Evolutionary conservation across 1,140 invertebrate species (phyloP), one percentile per base, ranked within the genome.

Genomic region (Nixonia krombeini): DNA sequence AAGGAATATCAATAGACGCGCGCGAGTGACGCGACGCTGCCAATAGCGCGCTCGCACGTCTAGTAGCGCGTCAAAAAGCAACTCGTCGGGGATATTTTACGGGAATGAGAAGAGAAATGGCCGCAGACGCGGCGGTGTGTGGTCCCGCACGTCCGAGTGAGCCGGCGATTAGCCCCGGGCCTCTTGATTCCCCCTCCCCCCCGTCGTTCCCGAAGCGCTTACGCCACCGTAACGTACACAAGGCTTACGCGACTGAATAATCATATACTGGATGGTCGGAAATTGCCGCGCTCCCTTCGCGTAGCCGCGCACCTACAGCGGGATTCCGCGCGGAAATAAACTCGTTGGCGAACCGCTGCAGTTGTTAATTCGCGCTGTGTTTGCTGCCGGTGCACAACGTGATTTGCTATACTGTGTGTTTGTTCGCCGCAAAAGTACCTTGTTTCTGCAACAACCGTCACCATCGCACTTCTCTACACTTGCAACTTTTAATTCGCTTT

Each of bases 101-200:
- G 44, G 51, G 50, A 68, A 67, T 50, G 49, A 68, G 59, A 70
- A 57, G 62, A 65, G 57, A 64, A 65, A 69, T 62, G 61, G 31
- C 45, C 57, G 65, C 49, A 53, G 38, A 70, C 51, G 62, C 53
- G 13, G 0, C 49, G 66, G 62, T 66, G 72, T 71, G 63, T 70
- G 57, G 57, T 66, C 63, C 42, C 50, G 51, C 69, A 66, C 63
- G 69, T 74, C 61, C 52, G 50, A 63, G 53, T 52, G 61, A 56
- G 62, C 63, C 62, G 68, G 67, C 65, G 69, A 70, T 74, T 72
- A 74, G 69, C 68, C 69, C 61, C 69, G 50, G 68, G 69, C 64
- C 62, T 38, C 63, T 63, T 74, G 68, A 74, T 71, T 64, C 53
- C 72, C 51, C 61, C 52, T 29, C 57, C 42, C 29, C 12, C 31